phyloP scores from a whole-genome alignment of 64 coral and sea anemone species.

The Montipora foliosa region DNA sequence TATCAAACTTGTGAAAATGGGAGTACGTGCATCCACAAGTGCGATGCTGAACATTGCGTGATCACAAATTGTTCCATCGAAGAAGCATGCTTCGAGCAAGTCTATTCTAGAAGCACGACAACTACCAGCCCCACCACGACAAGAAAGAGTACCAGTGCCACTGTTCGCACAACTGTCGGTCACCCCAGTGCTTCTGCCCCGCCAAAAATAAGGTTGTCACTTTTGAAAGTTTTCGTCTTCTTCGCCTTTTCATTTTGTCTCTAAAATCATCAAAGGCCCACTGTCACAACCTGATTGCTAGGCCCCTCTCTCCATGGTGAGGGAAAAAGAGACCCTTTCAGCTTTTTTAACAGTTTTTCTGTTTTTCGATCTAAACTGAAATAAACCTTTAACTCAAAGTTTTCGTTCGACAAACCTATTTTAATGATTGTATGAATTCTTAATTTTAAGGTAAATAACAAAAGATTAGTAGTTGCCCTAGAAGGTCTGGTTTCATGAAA shows the following conservation, averaged over 20 bases:
- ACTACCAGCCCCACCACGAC: not conserved
- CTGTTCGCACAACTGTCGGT: not conserved
- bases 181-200: not conserved
- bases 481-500: no score
- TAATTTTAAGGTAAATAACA: no score
- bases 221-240: not conserved
- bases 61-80: not conserved
- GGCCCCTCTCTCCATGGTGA: no score
- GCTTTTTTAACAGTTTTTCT: no score
- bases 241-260: not conserved
- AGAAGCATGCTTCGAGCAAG: not conserved
- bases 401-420: no score
- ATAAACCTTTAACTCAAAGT: no score
- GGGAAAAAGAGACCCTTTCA: no score
- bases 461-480: no score
- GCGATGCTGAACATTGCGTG: not conserved
- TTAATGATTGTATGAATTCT: no score
- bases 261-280: not conserved
- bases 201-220: not conserved
- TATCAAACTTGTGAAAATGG: not conserved
- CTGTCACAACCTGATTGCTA: no score
- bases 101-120: not conserved
- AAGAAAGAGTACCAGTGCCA: no score
- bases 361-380: no score
- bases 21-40: not conserved